Conservation (phyloP, 2,113 vertebrate genomes). For the Phrynosoma platyrhinos region DNA sequence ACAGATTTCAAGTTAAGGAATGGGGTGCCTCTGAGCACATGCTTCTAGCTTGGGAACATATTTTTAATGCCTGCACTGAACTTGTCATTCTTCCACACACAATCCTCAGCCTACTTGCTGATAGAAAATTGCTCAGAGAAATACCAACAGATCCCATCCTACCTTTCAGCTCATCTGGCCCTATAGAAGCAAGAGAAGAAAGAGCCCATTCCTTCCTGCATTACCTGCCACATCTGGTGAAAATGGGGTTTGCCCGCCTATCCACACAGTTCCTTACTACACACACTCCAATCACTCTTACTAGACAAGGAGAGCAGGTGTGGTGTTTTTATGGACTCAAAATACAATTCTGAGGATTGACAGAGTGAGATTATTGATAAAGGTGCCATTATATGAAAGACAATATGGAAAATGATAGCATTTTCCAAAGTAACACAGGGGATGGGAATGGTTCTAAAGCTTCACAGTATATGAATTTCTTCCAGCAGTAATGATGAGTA, state of each 20-base stretch:
- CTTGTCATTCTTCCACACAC: not conserved
- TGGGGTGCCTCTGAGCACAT: not conserved
- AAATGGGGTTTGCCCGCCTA: not conserved
- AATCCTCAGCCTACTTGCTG: not conserved
- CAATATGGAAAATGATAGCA: slow-evolving; percentile 54
- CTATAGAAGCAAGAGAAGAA: not conserved
- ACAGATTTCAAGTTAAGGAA: not conserved
- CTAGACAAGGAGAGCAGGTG: not conserved
- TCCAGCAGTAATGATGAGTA: slow-evolving; percentile 43
- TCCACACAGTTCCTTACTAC: not conserved
- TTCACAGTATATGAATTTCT: slow-evolving; percentile 34
- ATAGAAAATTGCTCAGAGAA: not conserved
- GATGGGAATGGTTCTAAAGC: not conserved
- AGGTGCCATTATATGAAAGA: slow-evolving; percentile 53
- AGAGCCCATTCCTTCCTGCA: not conserved
- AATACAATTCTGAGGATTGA: not conserved
- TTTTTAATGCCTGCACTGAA: not conserved
- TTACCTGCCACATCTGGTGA: not conserved
- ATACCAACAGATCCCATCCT: not conserved
- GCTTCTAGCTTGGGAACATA: not conserved
- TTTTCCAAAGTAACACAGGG: slow-evolving; percentile 57
- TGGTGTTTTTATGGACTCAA: not conserved
- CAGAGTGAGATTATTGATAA: not conserved
- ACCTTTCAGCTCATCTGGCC: not conserved
- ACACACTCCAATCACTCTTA: not conserved